Base-by-base conservation (phyloP, 2,113 vertebrate genomes). In the Oceanodroma tethys region DNA sequence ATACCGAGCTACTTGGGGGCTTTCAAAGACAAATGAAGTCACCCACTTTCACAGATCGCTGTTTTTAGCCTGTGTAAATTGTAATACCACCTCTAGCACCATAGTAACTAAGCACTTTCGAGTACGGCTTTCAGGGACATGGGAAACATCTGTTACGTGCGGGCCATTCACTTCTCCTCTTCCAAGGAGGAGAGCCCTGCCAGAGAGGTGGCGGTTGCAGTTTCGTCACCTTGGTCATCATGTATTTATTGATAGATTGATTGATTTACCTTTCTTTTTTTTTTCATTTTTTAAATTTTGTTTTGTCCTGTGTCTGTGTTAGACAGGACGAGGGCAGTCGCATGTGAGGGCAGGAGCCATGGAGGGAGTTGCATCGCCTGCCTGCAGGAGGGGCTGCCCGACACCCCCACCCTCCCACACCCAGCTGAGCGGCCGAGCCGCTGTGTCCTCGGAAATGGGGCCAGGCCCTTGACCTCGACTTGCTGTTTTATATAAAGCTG, bases 81-180 rank as follows among this genome's bases (percentile, higher is more conserved):
- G 88, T 80, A 86, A 91, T 80, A 70, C 71, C 88, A 86, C 66
- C 91, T 89, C 88, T 63, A 82, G 91, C 85, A 89, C 91, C 76
- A 86, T 74, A 89, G 91, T 82, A 74, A 79, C 91, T 82, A 85
- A 93, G 87, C 75, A 45, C 75, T 91, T 91, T 82, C 2, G 47
- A 88, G 88, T 75, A 73, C 71, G 80, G 81, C 88, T 91, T 91
- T 62, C 78, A 83, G 91, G 72, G 67, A 74, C 88, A 80, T 71
- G 84, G 76, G 75, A 82, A 91, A 79, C 88, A 91, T 93, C 93
- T 96, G 84, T 83, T 86, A 71, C 2, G 6, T 67, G 47, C 3
- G 3, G 47, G 52, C 81, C 53, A 88, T 52, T 92, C 71, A 60
- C 52, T 86, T 70, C 60, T 93, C 42, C 59, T 86, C 60, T 79